Conservation (phyloP, 2,888 invertebrate genomes). For the Trissonchulus sp. region DNA sequence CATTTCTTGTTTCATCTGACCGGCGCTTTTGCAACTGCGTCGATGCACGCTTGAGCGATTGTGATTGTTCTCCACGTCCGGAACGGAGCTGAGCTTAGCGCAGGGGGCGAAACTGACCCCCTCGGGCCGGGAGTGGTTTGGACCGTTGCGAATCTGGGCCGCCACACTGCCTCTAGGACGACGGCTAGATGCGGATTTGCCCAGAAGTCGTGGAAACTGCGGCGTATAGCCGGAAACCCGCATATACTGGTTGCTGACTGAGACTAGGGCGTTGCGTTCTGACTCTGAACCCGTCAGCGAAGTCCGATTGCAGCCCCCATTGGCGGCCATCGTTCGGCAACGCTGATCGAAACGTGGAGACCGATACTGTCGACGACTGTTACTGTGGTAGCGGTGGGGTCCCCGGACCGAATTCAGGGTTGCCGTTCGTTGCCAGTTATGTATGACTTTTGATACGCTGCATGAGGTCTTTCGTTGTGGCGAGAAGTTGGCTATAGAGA, state of each 20-base stretch:
- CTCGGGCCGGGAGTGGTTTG: not conserved
- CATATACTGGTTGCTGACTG: slow-evolving; percentile 31
- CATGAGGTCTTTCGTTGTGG: not conserved
- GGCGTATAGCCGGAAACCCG: slow-evolving; percentile 22
- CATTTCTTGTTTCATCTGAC: slow-evolving; percentile 20
- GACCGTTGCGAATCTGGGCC: not conserved
- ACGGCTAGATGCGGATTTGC: not conserved
- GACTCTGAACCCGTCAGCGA: slow-evolving; percentile 2
- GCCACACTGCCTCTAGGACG: not conserved
- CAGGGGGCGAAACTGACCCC: not conserved
- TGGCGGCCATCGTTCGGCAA: not conserved
- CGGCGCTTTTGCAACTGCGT: not conserved
- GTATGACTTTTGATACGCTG: not conserved
- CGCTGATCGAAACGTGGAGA: no score
- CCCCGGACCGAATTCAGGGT: not conserved
- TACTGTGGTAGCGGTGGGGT: not conserved
- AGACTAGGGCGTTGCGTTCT: slow-evolving; percentile 21
- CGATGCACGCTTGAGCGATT: slow-evolving; percentile 1
- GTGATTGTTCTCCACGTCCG: not conserved
- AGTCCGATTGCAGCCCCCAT: not conserved
- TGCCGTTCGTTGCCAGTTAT: not conserved
- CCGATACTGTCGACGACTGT: not conserved
- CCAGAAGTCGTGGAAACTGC: slow-evolving; percentile 19
- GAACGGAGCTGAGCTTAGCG: not conserved
- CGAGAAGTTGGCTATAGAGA: not conserved